Base-by-base conservation (phyloP, 1,140 invertebrate species). In the Chelonus insularis region DNA sequence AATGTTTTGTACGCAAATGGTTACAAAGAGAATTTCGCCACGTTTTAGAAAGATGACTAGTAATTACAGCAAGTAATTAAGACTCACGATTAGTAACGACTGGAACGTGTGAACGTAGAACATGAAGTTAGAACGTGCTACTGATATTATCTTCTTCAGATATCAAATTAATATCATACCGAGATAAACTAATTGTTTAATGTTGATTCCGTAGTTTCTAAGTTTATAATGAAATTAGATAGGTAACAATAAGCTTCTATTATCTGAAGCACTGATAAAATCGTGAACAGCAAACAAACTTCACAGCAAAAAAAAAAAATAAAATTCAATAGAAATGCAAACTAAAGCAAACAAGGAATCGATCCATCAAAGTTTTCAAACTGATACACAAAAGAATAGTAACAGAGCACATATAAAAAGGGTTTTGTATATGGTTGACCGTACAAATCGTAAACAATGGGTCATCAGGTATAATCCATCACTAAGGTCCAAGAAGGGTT, bases 381-480 rank as follows among this genome's bases (percentile, higher is more conserved):
- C n/a, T n/a, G n/a, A n/a, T n/a, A n/a, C n/a, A n/a, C n/a, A n/a
- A n/a, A n/a, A n/a, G 57, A 47, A 58, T n/a, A 14, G 16, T 7
- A 39, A 50, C 45, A 60, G 41, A 21, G 23, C 39, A 51, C 16
- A 25, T 43, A 25, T 25, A 25, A 12, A 36, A 20, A 59, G 9
- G 34, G 8, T 21, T 14, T 41, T 11, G 32, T 12, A 16, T 34
- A 67, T 56, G 66, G 68, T 68, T 72, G 71, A 71, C 69, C 63
- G 64, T 68, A 61, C 50, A 47, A 18, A 39, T 55, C 20, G 59
- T 63, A 61, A 64, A 72, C 71, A 72, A 74, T 72, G 57, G 63
- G 61, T 62, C 62, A 69, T 73, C 68, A 66, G 67, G 71, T 72
- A n/a, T n/a, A 68, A 75, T 75, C 73, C 70, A 75, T 75, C 73